Evolutionary conservation across 2,797 vertebrate genomes (phyloP), one percentile per base, ranked within the genome.

Genomic region (Mormyrus proboscirostris): DNA sequence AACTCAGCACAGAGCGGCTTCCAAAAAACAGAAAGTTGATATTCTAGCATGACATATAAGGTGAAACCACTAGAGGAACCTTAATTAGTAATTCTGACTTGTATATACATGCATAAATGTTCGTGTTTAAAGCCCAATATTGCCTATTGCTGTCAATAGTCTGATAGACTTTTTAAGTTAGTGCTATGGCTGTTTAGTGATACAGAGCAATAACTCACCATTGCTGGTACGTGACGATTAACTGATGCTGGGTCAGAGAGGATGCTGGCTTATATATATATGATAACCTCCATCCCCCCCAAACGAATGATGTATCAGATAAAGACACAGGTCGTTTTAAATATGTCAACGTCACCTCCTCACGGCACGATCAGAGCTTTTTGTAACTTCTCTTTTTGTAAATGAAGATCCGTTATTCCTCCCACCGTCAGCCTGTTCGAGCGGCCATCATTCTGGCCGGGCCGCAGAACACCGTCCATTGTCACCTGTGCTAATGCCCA

Each of bases 201-300:
- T 14, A 59, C n/a, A 51, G 25, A 57, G 53, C 41, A 55, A 14
- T 87, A 91, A 97, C 98, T 98, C 95, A 98, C 98, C 98, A 98
- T 97, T 92, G 92, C 95, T 95, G 93, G 91, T 91, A 90, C 12
- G 51, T 88, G 88, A 69, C 33, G 55, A 79, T 33, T 33, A 89
- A 90, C 89, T 82, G 69, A 88, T 55, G 79, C 85, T 88, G 87
- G 90, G 87, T 91, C 93, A 93, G 94, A 92, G 94, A 91, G 93
- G 92, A 95, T 89, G 25, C 92, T 93, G 93, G 91, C 90, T 89
- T 86, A 86, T 92, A 95, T 95, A 92, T 49, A 90, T 91, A 89
- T 91, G 93, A 91, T 93, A 82, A 92, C 92, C 90, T 90, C 91
- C 49, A 59, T 86, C 91, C 85, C 65, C 53, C 41, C 88, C 90